Conservation (phyloP, 2,797 vertebrate species). For the Acanthopagrus latus region DNA sequence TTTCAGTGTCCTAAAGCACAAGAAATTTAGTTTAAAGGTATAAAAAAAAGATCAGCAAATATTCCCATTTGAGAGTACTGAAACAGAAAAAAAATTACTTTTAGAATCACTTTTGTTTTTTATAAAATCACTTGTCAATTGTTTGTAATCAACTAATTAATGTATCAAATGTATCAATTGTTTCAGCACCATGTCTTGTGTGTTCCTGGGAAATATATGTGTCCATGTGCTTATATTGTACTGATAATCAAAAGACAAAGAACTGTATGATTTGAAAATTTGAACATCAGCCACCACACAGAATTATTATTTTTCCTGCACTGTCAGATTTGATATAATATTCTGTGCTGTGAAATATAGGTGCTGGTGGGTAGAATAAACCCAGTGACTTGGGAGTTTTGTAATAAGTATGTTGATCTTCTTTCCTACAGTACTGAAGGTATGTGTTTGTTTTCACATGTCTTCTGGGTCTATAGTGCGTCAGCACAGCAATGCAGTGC, state of each 20-base stretch:
- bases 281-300: neutral
- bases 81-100: neutral
- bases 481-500: constrained; percentile 59
- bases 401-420: constrained; percentile 50
- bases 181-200: neutral
- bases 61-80: neutral
- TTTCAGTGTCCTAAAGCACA: neutral
- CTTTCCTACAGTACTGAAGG: constrained; percentile 14
- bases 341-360: constrained; percentile 22
- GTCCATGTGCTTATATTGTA: neutral
- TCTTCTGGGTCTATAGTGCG: constrained; percentile 34
- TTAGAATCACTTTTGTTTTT: neutral
- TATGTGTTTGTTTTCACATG: constrained; percentile 52
- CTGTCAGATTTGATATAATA: neutral
- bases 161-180: neutral
- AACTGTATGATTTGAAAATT: neutral
- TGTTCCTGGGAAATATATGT: neutral
- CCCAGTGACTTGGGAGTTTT: constrained; percentile 25
- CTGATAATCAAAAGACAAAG: neutral
- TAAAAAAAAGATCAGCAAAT: neutral
- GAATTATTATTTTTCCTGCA: neutral
- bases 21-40: neutral
- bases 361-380: constrained; percentile 16
- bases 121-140: accelerated
- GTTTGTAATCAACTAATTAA: neutral